Evolutionary conservation across 1,140 invertebrate species (phyloP), one percentile per base, ranked within the genome.

Genomic region (Idris sp.): DNA sequence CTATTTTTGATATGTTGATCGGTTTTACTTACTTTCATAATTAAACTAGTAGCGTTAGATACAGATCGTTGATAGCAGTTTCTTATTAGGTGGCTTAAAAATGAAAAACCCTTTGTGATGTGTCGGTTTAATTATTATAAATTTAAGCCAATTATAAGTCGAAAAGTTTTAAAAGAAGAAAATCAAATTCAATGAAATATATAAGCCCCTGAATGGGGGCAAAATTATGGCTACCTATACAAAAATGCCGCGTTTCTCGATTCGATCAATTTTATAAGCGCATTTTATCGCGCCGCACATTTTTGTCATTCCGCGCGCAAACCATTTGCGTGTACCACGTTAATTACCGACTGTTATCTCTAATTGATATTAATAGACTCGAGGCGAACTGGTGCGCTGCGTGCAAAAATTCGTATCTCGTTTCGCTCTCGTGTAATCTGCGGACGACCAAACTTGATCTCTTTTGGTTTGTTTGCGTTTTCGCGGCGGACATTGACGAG

Each of bases 311-410:
- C 16, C 15, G n/a, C 51, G 53, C 53, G 44, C 64, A 58, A 68
- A 68, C 64, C 64, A 53, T 49, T 73, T 44, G 59, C 59, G 58
- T 72, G 68, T 72, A 58, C 22, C 7, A 33, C 41, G 49, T 72
- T 64, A 72, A 72, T 72, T 72, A 72, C 68, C 43, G n/a, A 64
- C 58, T 51, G 68, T 58, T 73, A 73, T 73, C 68, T 64, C 48
- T 73, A 72, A 72, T 72, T 72, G 58, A 71, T 71, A 71, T 62
- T 71, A 72, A 72, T 72, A 72, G 56, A 72, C 67, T 53, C 48
- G 48, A 11, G 19, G 11, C 51, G 31, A 41, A 33, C 54, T 46
- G 30, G 40, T 4, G 4, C 25, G 30, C 38, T 4, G 4, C 25
- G 9, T 4, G 14, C 3, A 69, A 69, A 69, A 58, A 40, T 68